phyloP scores from a whole-genome alignment of 2,113 vertebrate genomes.

The Gopherus flavomarginatus region DNA sequence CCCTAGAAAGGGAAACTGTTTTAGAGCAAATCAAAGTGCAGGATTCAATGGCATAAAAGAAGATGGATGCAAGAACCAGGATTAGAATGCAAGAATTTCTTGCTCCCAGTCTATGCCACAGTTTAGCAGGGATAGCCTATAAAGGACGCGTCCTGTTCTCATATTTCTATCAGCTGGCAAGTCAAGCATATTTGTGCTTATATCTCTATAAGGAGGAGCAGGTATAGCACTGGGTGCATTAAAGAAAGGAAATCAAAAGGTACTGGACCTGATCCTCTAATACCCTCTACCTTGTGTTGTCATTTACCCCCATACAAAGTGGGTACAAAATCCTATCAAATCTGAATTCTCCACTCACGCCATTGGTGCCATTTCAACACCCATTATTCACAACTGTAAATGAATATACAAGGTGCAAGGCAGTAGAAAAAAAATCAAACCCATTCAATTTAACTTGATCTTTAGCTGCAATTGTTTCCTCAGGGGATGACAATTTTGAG shows the following conservation, averaged over 20 bases:
- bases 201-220: accelerated
- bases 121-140: neutral
- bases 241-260: neutral
- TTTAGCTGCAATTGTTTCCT: neutral
- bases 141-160: neutral
- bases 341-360: neutral
- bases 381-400: neutral
- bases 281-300: neutral
- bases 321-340: neutral
- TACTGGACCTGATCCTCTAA: neutral
- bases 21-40: neutral
- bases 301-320: neutral
- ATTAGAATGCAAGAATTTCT: neutral
- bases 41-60: neutral
- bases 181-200: accelerated
- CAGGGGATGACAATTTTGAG: neutral
- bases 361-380: neutral
- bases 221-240: neutral
- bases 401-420: neutral
- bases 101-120: neutral
- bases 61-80: neutral
- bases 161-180: neutral
- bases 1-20: neutral
- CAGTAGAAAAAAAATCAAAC: neutral
- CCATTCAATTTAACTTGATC: neutral